Conservation (phyloP, 2,113 vertebrate genomes). For the Paraplagusia blochii region DNA sequence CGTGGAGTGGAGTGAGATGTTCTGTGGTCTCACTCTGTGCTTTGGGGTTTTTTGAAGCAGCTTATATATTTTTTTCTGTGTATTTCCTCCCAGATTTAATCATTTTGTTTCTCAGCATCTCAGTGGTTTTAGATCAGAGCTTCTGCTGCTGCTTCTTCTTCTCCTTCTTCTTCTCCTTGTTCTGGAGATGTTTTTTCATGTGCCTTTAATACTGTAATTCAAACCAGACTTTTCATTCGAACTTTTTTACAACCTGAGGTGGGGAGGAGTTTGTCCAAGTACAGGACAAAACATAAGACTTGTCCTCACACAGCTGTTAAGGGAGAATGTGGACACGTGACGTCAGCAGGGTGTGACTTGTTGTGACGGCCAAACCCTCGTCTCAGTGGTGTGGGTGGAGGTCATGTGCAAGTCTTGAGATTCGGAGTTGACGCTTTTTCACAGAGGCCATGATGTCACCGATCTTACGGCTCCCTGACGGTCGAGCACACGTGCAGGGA, state of each 20-base stretch:
- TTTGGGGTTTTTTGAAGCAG: background rate
- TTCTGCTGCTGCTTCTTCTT: no score
- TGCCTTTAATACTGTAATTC: no score
- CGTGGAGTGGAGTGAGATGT: background rate
- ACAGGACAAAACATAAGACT: constrained; percentile 1
- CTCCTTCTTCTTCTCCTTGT: no score
- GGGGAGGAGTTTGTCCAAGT: constrained; percentile 4
- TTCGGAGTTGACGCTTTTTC: constrained; percentile 28
- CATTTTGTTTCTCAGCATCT: background rate
- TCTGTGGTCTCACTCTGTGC: background rate
- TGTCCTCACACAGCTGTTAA: constrained; percentile 56
- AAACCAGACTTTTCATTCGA: no score
- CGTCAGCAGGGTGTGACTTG: constrained; percentile 30
- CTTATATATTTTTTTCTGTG: background rate
- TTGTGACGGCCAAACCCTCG: constrained; percentile 55
- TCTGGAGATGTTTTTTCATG: no score
- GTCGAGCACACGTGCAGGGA: constrained; percentile 23
- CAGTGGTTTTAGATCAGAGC: background rate
- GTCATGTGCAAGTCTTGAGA: constrained; percentile 29
- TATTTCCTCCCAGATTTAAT: background rate
- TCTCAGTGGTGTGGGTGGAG: constrained; percentile 72
- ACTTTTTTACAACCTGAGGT: constrained; percentile 1
- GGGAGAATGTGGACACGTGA: constrained; percentile 9
- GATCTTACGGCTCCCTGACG: constrained; percentile 21
- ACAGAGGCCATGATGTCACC: constrained; percentile 40